These are phyloP conservation scores for Erebia ligea DNA, from an alignment of 2,888 invertebrate genomes.

Conservation along the genomic window DNA sequence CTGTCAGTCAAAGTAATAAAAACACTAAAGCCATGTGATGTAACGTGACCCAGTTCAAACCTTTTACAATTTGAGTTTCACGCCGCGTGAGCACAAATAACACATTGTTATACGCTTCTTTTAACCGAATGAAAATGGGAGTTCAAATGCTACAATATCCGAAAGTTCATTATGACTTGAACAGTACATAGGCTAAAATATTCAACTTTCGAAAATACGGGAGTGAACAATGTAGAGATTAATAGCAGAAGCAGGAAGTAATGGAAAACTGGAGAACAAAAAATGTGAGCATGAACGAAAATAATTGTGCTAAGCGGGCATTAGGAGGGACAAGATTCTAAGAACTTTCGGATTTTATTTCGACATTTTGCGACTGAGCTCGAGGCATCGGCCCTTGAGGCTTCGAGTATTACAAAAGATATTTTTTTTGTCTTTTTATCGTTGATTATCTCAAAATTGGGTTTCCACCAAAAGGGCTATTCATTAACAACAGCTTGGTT, in stretches of 20 bases:
- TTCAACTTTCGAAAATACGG: background rate
- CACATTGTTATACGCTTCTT: conserved; percentile 25
- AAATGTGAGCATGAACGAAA: background rate
- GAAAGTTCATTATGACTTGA: conserved; percentile 3
- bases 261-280: background rate
- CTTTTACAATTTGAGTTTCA: conserved; percentile 28
- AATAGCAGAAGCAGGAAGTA: background rate
- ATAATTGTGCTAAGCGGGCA: too few species aligned
- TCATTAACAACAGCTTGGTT: too few species aligned
- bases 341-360: too few species aligned
- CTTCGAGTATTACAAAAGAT: too few species aligned
- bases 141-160: conserved; percentile 24
- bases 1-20: conserved; percentile 26
- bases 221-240: background rate
- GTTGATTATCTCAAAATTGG: too few species aligned
- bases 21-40: conserved; percentile 27
- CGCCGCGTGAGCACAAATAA: conserved; percentile 25
- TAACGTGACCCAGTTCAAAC: conserved; percentile 29
- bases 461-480: too few species aligned
- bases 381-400: too few species aligned
- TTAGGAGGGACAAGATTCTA: too few species aligned
- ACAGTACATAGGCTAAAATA: background rate
- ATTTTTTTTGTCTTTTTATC: too few species aligned
- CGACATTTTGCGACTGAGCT: too few species aligned
- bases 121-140: conserved; percentile 20